A percentile compares a stretch with the other conserved stretches of the same genome.
These are phyloP conservation scores for Lasioglossum morio DNA, from an alignment of 2,888 invertebrate genomes.

Conservation along the genomic window DNA sequence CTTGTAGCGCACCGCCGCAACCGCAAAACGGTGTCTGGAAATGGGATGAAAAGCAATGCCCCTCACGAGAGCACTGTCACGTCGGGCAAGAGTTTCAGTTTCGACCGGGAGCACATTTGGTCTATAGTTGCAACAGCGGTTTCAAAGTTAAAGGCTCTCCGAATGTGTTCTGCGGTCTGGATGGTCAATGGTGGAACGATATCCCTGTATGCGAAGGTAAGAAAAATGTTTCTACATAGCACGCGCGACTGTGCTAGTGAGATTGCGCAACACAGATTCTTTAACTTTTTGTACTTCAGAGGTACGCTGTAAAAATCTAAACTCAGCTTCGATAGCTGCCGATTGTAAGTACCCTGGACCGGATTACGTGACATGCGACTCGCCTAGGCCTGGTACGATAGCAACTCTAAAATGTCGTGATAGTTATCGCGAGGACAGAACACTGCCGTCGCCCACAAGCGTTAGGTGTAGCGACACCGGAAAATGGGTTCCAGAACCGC, in stretches of 20 bases:
- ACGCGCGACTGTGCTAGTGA: not conserved
- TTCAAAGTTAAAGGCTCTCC: constrained; percentile 68
- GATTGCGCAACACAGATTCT: not conserved
- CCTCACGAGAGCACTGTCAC: constrained; percentile 67
- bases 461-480: constrained; percentile 78
- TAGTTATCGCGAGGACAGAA: constrained; percentile 74
- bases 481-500: constrained; percentile 81
- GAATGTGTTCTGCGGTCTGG: constrained; percentile 73
- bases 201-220: constrained; percentile 77
- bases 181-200: constrained; percentile 74
- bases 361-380: constrained; percentile 71
- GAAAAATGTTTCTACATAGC: constrained; percentile 20
- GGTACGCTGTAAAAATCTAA: constrained; percentile 75
- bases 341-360: constrained; percentile 67
- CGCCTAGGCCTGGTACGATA: constrained; percentile 69
- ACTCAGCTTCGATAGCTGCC: constrained; percentile 71
- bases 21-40: constrained; percentile 77
- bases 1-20: constrained; percentile 75
- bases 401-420: constrained; percentile 74
- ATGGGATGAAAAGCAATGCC: constrained; percentile 74
- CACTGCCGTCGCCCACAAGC: constrained; percentile 55
- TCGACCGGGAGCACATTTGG: constrained; percentile 74
- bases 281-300: constrained; percentile 67
- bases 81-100: constrained; percentile 55
- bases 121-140: constrained; percentile 78